These are phyloP conservation scores for Tethya wilhelma DNA, from an alignment of 37 sponge, comb jelly and placozoan species.

Conservation along the genomic window DNA sequence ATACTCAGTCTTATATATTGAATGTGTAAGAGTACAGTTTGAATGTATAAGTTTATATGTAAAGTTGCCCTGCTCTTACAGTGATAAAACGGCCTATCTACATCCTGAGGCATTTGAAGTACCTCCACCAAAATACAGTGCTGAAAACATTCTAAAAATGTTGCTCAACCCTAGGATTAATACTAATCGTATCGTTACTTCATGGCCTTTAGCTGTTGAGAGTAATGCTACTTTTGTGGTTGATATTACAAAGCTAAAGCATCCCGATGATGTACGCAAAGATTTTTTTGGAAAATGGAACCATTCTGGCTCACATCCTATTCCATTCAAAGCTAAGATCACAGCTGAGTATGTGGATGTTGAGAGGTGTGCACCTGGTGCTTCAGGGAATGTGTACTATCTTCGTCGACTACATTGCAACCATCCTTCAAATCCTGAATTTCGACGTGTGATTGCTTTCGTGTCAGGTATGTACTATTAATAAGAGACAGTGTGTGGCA, in stretches of 20 bases:
- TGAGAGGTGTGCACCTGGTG: background rate
- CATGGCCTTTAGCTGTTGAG: background rate
- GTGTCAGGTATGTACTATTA: background rate
- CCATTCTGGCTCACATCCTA: background rate
- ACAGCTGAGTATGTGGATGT: background rate
- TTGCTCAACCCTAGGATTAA: background rate
- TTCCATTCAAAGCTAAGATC: background rate
- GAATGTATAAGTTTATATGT: too few species aligned
- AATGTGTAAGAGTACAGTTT: too few species aligned
- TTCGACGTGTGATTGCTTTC: background rate
- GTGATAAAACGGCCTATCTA: too few species aligned
- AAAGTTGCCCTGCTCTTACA: too few species aligned
- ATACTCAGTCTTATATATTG: too few species aligned
- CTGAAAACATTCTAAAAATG: background rate
- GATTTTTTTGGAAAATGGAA: background rate
- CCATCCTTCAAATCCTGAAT: slow-evolving; percentile 4
- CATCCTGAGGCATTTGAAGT: background rate
- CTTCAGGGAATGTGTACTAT: background rate
- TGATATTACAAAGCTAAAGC: background rate
- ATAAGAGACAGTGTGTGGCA: background rate
- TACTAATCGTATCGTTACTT: background rate
- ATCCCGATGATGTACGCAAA: background rate
- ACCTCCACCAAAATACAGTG: background rate
- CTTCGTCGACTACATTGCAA: background rate
- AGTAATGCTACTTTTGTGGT: background rate